phyloP scores from a whole-genome alignment of 2,888 invertebrate species.

The Incurvaria masculella region DNA sequence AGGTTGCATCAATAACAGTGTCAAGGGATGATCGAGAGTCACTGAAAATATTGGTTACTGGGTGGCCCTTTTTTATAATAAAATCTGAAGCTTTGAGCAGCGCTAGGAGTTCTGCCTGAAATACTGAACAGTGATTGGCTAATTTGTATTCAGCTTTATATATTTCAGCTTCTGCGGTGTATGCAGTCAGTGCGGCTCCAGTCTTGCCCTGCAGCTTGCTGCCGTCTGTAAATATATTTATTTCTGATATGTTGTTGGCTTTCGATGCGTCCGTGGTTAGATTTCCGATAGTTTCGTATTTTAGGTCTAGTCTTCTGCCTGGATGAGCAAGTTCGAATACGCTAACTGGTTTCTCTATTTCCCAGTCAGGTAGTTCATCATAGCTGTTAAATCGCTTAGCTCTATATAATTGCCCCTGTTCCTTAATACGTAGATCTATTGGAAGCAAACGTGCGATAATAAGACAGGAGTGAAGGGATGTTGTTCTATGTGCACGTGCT shows the following conservation, averaged over 20 bases:
- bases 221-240: conserved; percentile 1
- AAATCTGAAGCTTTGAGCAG: neutral
- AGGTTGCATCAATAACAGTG: neutral
- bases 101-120: conserved; percentile 1
- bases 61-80: neutral
- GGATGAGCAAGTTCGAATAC: neutral
- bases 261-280: neutral
- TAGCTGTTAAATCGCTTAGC: conserved; percentile 2
- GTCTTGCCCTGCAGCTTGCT: conserved; percentile 2
- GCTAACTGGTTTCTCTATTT: conserved; percentile 2
- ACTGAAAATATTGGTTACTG: neutral
- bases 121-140: conserved; percentile 1
- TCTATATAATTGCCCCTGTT: conserved; percentile 8
- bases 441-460: conserved; percentile 14
- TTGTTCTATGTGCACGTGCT: conserved; percentile 1
- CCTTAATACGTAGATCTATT: conserved; percentile 13
- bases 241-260: neutral
- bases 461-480: conserved; percentile 11
- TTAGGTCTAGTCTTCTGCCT: too few species aligned
- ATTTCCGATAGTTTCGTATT: too few species aligned
- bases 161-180: neutral
- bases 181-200: conserved; percentile 1
- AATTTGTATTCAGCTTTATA: neutral
- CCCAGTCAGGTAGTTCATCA: conserved; percentile 1
- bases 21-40: neutral